Evolutionary conservation across 2,113 vertebrate species (phyloP), one percentile per base, ranked within the genome.

Genomic region (Benitochromis conjunctus): DNA sequence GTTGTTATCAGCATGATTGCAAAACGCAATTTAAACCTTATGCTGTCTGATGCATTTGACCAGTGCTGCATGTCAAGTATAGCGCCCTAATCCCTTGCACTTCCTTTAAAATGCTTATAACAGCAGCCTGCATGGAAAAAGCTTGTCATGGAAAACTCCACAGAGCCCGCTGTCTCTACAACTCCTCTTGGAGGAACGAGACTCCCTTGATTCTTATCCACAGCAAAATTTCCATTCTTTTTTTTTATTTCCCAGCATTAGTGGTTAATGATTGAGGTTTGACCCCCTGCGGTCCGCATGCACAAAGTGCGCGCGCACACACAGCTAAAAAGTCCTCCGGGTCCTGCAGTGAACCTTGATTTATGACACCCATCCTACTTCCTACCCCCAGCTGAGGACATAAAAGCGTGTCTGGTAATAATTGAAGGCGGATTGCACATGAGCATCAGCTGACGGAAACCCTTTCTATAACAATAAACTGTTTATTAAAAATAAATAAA

Each of bases 261-360:
- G 86, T 83, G 83, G 96, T 96, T 96, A 96, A 96, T 96, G 91
- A 96, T 96, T 96, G 92, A 91, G 94, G 86, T 88, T 46, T 84
- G 41, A 46, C 86, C 69, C 48, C 89, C 83, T 76, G 60, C 85
- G 81, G 91, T 43, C 60, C 88, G 80, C 87, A 41, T 36, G 86
- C 78, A 86, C 86, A 9, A 10, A 9, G 86, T 38, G 60, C 64
- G 24, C 55, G 64, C 81, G 29, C 74, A 41, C 24, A 81, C 84
- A 87, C 86, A 79, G 11, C 76, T 82, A 38, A 54, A 57, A 64
- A 55, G 80, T 86, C 91, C 83, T 84, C 53, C 36, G 53, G 90
- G 82, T 92, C 89, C 90, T 82, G 90, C 92, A 93, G 86, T 95
- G 93, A 94, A 93, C 93, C 90, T 92, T 96, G 95, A 96, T 96